These are phyloP conservation scores for Argynnis bischoffii DNA, from an alignment of 2,888 invertebrate species.

Conservation along the genomic window DNA sequence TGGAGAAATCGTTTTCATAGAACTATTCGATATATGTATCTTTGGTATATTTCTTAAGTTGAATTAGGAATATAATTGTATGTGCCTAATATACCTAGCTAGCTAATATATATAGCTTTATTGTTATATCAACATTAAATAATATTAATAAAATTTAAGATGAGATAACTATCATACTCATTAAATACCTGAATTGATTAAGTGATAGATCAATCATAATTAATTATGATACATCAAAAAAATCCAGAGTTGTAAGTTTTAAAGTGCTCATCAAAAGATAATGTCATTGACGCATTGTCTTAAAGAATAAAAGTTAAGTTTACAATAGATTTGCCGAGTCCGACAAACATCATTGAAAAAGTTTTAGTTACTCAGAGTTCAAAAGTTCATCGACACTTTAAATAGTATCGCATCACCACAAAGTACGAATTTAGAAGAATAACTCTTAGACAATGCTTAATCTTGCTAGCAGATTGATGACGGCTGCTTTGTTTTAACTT, in stretches of 20 bases:
- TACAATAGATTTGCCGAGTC: constrained; percentile 40
- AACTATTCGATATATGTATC: neutral
- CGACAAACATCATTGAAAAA: constrained; percentile 67
- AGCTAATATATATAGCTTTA: too few relatives aligned
- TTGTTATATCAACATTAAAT: neutral
- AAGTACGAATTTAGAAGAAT: constrained; percentile 54
- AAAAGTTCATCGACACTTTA: constrained; percentile 66
- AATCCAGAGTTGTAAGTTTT: constrained; percentile 42
- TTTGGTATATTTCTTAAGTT: neutral
- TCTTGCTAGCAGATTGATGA: constrained; percentile 55
- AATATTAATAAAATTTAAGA: constrained; percentile 4
- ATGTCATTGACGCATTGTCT: constrained; percentile 38
- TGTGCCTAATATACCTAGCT: too few relatives aligned
- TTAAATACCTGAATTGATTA: neutral
- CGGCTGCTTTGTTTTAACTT: constrained; percentile 42
- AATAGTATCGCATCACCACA: constrained; percentile 48
- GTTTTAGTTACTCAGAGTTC: constrained; percentile 50
- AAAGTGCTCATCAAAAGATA: constrained; percentile 41
- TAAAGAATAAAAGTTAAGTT: constrained; percentile 29
- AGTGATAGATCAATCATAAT: constrained; percentile 10
- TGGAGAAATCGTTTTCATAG: constrained; percentile 4
- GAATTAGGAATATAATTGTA: too few relatives aligned
- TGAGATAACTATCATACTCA: neutral
- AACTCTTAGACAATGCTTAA: constrained; percentile 57
- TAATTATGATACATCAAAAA: constrained; percentile 14